A percentile compares a stretch with the other conserved stretches of the same genome.
These are phyloP conservation scores for Pyrgus malvae DNA, from an alignment of 2,888 invertebrate genomes.

Conservation along the genomic window DNA sequence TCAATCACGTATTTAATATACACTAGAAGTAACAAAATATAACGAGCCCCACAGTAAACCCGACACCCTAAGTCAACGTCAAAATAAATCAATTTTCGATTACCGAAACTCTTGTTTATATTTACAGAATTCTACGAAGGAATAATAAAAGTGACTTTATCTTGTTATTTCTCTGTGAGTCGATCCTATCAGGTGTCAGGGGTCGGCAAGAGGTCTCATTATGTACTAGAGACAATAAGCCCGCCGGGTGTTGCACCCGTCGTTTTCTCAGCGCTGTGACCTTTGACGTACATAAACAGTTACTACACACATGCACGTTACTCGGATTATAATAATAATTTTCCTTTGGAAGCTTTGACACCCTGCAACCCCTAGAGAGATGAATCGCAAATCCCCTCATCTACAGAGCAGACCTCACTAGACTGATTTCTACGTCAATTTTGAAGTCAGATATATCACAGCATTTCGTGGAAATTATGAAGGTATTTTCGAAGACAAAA, in stretches of 20 bases:
- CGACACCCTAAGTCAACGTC: background rate
- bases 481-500: no score
- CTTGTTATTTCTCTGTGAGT: conserved; percentile 13
- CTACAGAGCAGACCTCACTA: background rate
- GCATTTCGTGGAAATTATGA: no score
- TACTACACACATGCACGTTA: background rate
- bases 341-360: conserved; percentile 8
- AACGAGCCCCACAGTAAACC: no score
- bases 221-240: conserved; percentile 56
- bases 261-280: conserved; percentile 34
- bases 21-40: no score
- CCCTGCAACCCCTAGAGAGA: background rate
- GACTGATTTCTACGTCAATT: background rate
- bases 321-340: conserved; percentile 18
- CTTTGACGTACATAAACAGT: conserved; percentile 41
- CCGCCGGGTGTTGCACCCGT: conserved; percentile 41
- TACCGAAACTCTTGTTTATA: background rate
- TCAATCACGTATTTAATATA: no score
- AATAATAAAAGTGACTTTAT: background rate
- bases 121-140: background rate
- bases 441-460: no score
- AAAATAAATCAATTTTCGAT: background rate
- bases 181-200: conserved; percentile 30
- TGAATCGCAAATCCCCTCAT: background rate
- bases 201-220: conserved; percentile 49